Conservation (phyloP, 1,140 invertebrate genomes). For the Drosophila pallidifrons region DNA sequence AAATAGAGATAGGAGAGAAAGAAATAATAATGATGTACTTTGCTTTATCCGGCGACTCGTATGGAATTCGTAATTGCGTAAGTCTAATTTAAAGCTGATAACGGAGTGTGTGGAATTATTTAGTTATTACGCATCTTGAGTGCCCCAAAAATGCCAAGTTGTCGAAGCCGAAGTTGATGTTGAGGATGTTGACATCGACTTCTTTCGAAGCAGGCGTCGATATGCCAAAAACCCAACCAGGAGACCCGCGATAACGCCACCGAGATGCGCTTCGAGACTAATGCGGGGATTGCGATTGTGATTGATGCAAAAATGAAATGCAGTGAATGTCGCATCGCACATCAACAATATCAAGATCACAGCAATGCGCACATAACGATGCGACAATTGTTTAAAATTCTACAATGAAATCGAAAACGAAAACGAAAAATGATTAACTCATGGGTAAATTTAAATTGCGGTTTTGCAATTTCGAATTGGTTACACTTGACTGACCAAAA, state of each 20-base stretch:
- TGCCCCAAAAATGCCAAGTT: conserved; percentile 2
- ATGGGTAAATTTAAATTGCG: conserved; percentile 56
- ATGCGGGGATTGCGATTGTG: conserved; percentile 86
- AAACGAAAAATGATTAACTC: conserved; percentile 23
- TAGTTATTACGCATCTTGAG: conserved; percentile 21
- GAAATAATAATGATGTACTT: background rate
- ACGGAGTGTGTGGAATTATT: conserved; percentile 13
- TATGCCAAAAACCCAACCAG: conserved; percentile 92
- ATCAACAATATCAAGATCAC: conserved; percentile 88
- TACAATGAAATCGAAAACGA: conserved; percentile 77
- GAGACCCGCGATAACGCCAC: conserved; percentile 92
- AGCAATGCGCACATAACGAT: conserved; percentile 86
- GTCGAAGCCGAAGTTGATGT: background rate
- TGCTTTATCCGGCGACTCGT: conserved; percentile 16
- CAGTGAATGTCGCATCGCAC: conserved; percentile 86
- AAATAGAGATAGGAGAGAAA: background rate
- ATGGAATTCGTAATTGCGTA: conserved; percentile 29
- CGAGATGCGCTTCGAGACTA: conserved; percentile 92
- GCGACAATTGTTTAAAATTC: conserved; percentile 88
- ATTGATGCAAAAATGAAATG: conserved; percentile 79
- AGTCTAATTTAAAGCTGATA: conserved; percentile 17
- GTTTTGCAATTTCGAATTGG: conserved; percentile 45
- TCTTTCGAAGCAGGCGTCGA: conserved; percentile 52
- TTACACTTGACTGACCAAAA: conserved; percentile 88
- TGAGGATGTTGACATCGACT: too few relatives aligned